Conservation (phyloP, 2,113 vertebrate genomes). For the Fregetta grallaria region DNA sequence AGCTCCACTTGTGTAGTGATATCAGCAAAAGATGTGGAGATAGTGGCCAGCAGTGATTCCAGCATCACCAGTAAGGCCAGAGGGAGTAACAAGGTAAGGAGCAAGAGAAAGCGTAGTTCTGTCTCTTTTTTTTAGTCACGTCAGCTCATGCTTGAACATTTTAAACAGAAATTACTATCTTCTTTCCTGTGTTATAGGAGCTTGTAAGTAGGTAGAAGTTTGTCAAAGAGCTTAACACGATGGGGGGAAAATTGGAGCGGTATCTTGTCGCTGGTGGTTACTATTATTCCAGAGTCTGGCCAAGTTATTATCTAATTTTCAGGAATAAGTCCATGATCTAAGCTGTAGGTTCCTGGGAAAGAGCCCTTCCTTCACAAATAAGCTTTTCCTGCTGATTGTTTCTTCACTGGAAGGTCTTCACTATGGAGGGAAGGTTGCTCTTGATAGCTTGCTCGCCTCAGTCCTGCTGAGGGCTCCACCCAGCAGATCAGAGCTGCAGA, state of each 20-base stretch:
- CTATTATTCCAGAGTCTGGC: background rate
- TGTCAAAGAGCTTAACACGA: background rate
- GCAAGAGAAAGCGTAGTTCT: background rate
- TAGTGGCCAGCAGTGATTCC: conserved; percentile 96
- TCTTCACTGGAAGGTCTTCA: background rate
- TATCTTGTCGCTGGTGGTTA: background rate
- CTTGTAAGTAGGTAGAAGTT: background rate
- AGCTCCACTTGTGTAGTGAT: conserved; percentile 89
- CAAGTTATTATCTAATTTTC: background rate
- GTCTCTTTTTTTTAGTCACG: background rate
- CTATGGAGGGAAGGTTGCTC: background rate
- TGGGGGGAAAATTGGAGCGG: background rate
- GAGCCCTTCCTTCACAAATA: background rate
- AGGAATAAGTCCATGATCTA: background rate
- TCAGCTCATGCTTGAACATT: background rate
- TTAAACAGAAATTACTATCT: background rate
- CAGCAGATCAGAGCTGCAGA: background rate
- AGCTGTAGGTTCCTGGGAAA: background rate
- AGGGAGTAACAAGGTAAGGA: conserved; percentile 93
- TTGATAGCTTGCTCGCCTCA: background rate
- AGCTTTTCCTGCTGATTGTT: background rate
- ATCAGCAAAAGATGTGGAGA: conserved; percentile 90
- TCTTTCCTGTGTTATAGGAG: background rate
- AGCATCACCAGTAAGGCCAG: conserved; percentile 96
- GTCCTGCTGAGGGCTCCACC: background rate